Evolutionary conservation across 2,888 invertebrate species (phyloP).

Genomic region (Lydus trimaculatus): DNA sequence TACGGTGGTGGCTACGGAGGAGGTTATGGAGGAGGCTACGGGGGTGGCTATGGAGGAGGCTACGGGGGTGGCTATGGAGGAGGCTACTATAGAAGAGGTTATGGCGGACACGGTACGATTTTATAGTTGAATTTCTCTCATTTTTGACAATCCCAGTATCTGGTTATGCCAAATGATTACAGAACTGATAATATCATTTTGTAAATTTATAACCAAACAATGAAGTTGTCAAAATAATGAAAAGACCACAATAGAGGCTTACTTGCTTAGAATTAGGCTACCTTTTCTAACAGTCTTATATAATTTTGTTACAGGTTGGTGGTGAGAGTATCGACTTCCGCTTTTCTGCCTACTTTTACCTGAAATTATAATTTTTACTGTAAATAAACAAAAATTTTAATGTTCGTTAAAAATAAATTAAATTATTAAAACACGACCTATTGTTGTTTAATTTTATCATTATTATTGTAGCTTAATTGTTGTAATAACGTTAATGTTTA

Average conservation of each 20-base stretch:
- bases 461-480: neutral
- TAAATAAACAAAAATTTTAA: neutral
- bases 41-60: neutral
- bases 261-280: neutral
- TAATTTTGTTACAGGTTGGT: neutral
- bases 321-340: neutral
- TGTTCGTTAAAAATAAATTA: neutral
- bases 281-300: neutral
- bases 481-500: neutral
- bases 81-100: too few species aligned
- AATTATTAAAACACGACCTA: neutral
- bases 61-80: too few species aligned
- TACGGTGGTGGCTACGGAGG: constrained; percentile 19
- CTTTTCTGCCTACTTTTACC: neutral
- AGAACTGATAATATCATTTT: too few species aligned
- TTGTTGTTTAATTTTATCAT: neutral
- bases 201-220: too few species aligned
- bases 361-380: neutral
- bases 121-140: too few species aligned
- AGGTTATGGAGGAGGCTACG: neutral
- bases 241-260: neutral
- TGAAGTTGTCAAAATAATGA: too few species aligned
- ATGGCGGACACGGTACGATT: too few species aligned
- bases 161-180: too few species aligned
- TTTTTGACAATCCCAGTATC: too few species aligned